phyloP scores from a whole-genome alignment of 2,797 vertebrate species.

The Alfaro cultratus region DNA sequence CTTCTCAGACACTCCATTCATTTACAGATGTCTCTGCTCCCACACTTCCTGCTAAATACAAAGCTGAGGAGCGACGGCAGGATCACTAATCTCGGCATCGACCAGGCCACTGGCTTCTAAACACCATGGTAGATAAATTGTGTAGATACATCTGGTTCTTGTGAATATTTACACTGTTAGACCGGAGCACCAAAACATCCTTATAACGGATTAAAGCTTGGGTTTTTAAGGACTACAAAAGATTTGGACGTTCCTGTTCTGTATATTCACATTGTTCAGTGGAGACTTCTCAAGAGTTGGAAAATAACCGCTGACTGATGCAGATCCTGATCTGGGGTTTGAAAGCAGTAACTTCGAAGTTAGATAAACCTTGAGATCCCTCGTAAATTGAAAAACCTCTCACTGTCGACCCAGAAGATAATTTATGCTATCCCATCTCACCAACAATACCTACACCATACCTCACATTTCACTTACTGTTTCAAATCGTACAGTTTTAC shows the following conservation, averaged over 20 bases:
- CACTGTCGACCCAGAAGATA: background rate
- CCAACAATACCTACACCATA: constrained; percentile 30
- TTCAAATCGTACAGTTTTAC: constrained; percentile 48
- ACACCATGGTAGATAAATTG: constrained; percentile 76
- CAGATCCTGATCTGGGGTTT: constrained; percentile 3
- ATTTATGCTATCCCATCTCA: constrained; percentile 11
- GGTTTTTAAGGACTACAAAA: constrained; percentile 55
- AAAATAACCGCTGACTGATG: background rate
- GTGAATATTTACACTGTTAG: constrained; percentile 61
- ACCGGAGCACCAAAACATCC: constrained; percentile 61
- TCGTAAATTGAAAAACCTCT: constrained; percentile 1
- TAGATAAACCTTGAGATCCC: background rate
- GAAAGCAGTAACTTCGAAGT: constrained; percentile 14
- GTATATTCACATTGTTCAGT: constrained; percentile 3
- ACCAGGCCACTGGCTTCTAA: constrained; percentile 47
- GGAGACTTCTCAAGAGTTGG: constrained; percentile 22
- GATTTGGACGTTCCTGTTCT: constrained; percentile 32
- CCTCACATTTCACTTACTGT: constrained; percentile 27
- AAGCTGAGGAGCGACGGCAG: constrained; percentile 40
- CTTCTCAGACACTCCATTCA: constrained; percentile 25
- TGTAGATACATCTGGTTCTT: constrained; percentile 76
- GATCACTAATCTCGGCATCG: constrained; percentile 50
- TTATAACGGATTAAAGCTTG: constrained; percentile 57
- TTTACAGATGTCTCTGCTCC: constrained; percentile 26
- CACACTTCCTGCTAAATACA: constrained; percentile 52